These are phyloP conservation scores for Clunio marinus DNA, from an alignment of 2,888 invertebrate genomes.

Conservation along the genomic window DNA sequence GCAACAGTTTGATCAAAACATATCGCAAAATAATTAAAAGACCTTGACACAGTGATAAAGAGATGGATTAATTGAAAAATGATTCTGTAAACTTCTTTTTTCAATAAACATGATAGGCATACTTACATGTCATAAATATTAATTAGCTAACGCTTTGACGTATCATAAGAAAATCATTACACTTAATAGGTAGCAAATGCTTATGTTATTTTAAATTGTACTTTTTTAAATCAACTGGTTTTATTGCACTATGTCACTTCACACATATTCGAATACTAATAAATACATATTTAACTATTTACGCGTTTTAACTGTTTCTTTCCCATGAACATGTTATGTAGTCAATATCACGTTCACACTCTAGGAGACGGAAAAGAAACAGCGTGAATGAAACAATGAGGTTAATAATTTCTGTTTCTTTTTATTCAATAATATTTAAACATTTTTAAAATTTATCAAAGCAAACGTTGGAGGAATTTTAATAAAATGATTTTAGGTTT, in stretches of 20 bases:
- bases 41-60: slow-evolving; percentile 30
- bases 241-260: neutral
- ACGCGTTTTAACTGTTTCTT: neutral
- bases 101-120: slow-evolving; percentile 1
- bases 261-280: neutral
- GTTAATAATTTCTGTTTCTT: slow-evolving; percentile 18
- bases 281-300: too few relatives aligned
- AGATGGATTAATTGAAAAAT: slow-evolving; percentile 21
- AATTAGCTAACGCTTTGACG: slow-evolving; percentile 27
- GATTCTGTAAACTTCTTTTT: too few relatives aligned
- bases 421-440: too few relatives aligned
- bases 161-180: neutral
- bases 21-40: slow-evolving; percentile 12
- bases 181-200: neutral
- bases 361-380: slow-evolving; percentile 13
- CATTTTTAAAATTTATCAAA: too few relatives aligned
- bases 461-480: too few relatives aligned
- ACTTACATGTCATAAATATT: slow-evolving; percentile 36
- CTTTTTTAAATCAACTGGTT: neutral
- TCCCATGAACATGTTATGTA: neutral
- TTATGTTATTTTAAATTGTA: neutral
- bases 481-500: too few relatives aligned
- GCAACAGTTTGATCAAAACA: neutral
- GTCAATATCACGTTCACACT: slow-evolving; percentile 14
- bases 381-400: slow-evolving; percentile 4